Base-by-base conservation (phyloP, 1,140 invertebrate genomes). In the Melitaea cinxia region DNA sequence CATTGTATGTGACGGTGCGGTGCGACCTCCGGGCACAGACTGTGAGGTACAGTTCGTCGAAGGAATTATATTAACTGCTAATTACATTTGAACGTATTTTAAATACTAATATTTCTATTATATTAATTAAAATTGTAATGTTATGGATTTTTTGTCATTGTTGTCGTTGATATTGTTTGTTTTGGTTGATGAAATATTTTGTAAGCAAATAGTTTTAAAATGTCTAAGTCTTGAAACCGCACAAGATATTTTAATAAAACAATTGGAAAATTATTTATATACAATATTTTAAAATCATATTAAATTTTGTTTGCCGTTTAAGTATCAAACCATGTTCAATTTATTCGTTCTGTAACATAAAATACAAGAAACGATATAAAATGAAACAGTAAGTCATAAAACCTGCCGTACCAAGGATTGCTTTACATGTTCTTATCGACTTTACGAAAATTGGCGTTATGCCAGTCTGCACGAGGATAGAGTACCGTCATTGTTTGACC, bases 1-100 rank as follows among this genome's bases (percentile, higher is more conserved):
- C 62, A 65, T 58, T 65, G 62, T 65, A 52, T 15, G 30, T 58
- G 54, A 39, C 33, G 57, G 54, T 30, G 47, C 19, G 12, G 42
- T 23, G n/a, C 37, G 17, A 42, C 37, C 1, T 33, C 17, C 15
- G 3, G 21, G 35, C 53, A 49, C 45, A 58, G 62, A 23, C 14
- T 58, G 52, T 19, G 30, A 35, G n/a, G 10, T 6, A 28, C 37
- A 63, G 50, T 19, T 17, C 28, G 17, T 30, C 9, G 23, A 49
- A 33, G 17, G 4, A 28, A 30, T n/a, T 39, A 5, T 39, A n/a
- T 15, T n/a, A n/a, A n/a, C n/a, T n/a, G n/a, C n/a, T n/a, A n/a
- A n/a, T n/a, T n/a, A n/a, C n/a, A n/a, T n/a, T n/a, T n/a, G n/a
- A n/a, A n/a, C n/a, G n/a, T n/a, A n/a, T n/a, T n/a, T n/a, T n/a